phyloP scores from a whole-genome alignment of 2,797 vertebrate species.

The Rhodeus uyekii region DNA sequence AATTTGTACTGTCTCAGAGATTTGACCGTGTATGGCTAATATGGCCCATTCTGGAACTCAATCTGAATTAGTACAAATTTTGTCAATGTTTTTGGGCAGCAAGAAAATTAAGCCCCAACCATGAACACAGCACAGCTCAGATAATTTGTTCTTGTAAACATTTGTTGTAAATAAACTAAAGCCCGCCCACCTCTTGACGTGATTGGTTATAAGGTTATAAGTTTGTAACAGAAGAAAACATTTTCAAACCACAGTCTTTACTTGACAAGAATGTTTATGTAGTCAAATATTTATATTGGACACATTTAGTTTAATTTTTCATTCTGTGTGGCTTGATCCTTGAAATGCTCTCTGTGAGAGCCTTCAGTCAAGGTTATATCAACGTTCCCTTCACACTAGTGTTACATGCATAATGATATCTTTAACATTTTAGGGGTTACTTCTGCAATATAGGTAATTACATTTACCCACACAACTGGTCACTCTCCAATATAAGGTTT shows the following conservation, averaged over 20 bases:
- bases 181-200: too few species aligned
- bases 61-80: not conserved
- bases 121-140: not conserved
- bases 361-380: not conserved
- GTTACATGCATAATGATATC: not conserved
- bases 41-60: not conserved
- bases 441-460: not conserved
- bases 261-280: not conserved
- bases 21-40: not conserved
- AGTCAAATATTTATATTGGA: not conserved
- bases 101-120: not conserved
- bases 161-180: too few species aligned
- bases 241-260: too few species aligned
- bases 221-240: too few species aligned
- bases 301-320: not conserved
- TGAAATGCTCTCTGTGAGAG: conserved; percentile 1
- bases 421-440: not conserved
- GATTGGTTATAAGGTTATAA: too few species aligned
- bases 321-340: not conserved
- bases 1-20: not conserved
- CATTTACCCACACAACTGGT: not conserved
- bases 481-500: not conserved
- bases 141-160: not conserved
- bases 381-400: not conserved
- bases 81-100: not conserved